These are phyloP conservation scores for Gortyna flavago DNA, from an alignment of 2,888 invertebrate genomes.

Conservation along the genomic window DNA sequence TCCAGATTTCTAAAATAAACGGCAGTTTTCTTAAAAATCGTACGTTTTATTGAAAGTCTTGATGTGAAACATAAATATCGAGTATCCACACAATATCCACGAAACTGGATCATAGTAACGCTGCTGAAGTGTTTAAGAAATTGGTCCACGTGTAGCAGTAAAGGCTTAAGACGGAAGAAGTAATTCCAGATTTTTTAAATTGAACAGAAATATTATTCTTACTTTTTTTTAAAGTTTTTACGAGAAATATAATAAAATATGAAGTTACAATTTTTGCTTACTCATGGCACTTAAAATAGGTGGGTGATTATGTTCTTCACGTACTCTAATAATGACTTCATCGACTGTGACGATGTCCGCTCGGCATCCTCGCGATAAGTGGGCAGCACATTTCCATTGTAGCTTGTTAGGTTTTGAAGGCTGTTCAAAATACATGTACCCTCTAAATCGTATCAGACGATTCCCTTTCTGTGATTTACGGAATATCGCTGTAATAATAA, in stretches of 20 bases:
- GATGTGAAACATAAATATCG: neutral
- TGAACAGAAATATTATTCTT: neutral
- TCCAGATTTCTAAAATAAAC: neutral
- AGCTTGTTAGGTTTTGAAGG: constrained; percentile 56
- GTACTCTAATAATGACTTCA: constrained; percentile 57
- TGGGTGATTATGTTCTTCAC: constrained; percentile 44
- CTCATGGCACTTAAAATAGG: neutral
- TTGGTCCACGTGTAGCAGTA: neutral
- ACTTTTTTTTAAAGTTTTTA: neutral
- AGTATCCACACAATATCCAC: neutral
- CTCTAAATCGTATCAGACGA: constrained; percentile 65
- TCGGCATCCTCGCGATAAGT: constrained; percentile 69
- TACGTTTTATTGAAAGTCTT: neutral
- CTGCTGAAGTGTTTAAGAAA: neutral
- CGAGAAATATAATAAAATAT: neutral
- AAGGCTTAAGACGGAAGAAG: neutral
- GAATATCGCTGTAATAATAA: constrained; percentile 47
- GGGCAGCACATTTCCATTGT: constrained; percentile 79
- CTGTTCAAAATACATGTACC: constrained; percentile 70
- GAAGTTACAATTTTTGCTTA: neutral
- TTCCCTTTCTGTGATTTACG: constrained; percentile 63
- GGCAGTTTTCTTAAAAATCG: neutral
- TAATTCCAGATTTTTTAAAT: neutral
- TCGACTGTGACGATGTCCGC: constrained; percentile 69
- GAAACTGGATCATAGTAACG: neutral